Evolutionary conservation across 2,888 invertebrate species (phyloP).

Genomic region (Alviniconcha strummeri): DNA sequence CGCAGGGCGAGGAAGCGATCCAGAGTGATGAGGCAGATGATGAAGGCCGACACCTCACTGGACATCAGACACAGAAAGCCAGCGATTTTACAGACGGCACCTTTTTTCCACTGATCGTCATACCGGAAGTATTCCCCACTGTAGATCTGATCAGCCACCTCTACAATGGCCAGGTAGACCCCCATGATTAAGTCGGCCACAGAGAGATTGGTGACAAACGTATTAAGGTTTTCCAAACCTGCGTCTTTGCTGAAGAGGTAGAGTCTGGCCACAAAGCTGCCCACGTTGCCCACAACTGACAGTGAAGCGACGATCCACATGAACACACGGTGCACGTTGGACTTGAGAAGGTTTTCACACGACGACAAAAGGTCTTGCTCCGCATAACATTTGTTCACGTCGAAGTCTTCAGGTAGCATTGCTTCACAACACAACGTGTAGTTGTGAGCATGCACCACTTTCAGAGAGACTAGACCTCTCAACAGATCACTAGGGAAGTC

Average conservation of each 20-base stretch:
- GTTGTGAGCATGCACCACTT: background rate
- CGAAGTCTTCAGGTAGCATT: background rate
- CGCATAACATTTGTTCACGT: slow-evolving; percentile 9
- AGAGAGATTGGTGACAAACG: slow-evolving; percentile 31
- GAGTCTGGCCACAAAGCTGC: slow-evolving; percentile 8
- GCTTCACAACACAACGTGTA: background rate
- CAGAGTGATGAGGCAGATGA: slow-evolving; percentile 33
- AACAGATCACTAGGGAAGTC: background rate
- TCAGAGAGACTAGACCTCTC: background rate
- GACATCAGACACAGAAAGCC: slow-evolving; percentile 32
- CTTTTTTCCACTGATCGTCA: slow-evolving; percentile 23
- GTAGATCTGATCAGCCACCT: slow-evolving; percentile 30
- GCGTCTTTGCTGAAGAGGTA: slow-evolving; percentile 20
- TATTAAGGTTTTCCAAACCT: slow-evolving; percentile 21
- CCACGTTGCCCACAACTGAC: slow-evolving; percentile 28
- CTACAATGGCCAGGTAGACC: slow-evolving; percentile 33
- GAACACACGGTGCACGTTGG: slow-evolving; percentile 9
- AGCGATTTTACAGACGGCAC: slow-evolving; percentile 25
- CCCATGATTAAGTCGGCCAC: slow-evolving; percentile 37
- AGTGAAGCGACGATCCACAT: slow-evolving; percentile 33
- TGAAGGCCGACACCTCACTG: slow-evolving; percentile 27
- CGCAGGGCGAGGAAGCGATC: slow-evolving; percentile 32
- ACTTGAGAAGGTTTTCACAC: slow-evolving; percentile 32
- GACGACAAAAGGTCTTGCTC: slow-evolving; percentile 29
- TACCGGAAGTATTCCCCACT: background rate